These are phyloP conservation scores for Chromoteleia sp. DNA, from an alignment of 2,888 invertebrate genomes.

Conservation along the genomic window DNA sequence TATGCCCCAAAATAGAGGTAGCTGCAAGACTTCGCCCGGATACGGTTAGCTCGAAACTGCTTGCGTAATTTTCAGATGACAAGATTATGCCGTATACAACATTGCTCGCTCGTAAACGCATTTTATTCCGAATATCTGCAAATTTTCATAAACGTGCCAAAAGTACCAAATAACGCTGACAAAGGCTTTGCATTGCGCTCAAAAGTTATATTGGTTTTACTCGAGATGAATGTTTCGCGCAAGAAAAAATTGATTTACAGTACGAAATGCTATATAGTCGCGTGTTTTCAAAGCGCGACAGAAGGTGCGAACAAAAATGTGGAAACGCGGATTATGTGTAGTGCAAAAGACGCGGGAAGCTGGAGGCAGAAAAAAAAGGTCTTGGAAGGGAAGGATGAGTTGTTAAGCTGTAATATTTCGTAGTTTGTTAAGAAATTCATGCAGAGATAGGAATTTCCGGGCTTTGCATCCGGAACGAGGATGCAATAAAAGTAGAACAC, in stretches of 20 bases:
- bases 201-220: constrained; percentile 34
- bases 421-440: constrained; percentile 42
- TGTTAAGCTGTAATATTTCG: constrained; percentile 42
- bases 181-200: constrained; percentile 30
- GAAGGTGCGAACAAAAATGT: not conserved
- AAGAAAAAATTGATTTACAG: constrained; percentile 26
- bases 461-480: constrained; percentile 14
- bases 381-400: constrained; percentile 18
- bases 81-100: constrained; percentile 70
- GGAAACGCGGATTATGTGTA: constrained; percentile 5
- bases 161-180: constrained; percentile 57
- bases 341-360: not conserved
- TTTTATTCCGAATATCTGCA: constrained; percentile 63
- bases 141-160: constrained; percentile 69
- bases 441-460: constrained; percentile 21
- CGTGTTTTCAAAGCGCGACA: not conserved
- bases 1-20: constrained; percentile 69
- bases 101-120: constrained; percentile 64
- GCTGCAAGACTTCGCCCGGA: constrained; percentile 54
- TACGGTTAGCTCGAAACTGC: constrained; percentile 64
- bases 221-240: constrained; percentile 1
- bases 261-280: constrained; percentile 4
- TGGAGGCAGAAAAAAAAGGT: not conserved
- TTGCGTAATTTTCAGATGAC: constrained; percentile 70
- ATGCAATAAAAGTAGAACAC: constrained; percentile 43